Evolutionary conservation across 2,113 vertebrate genomes (phyloP).

Genomic region (Saccopteryx bilineata): DNA sequence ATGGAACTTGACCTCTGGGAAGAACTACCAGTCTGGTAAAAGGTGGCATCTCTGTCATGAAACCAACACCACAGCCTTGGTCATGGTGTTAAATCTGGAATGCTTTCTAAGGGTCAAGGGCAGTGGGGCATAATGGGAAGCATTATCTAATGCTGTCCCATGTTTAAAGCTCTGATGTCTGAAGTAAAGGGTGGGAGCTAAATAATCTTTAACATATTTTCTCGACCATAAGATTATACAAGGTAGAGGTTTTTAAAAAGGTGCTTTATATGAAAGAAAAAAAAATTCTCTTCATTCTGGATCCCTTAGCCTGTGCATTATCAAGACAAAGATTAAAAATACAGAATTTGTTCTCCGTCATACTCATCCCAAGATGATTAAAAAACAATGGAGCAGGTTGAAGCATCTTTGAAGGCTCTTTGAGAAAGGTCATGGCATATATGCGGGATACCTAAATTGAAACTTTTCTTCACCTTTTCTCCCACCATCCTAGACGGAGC

Average conservation of each 20-base stretch:
- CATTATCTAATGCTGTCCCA: background rate
- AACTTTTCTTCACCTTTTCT: conserved; percentile 49
- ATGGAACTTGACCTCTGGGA: background rate
- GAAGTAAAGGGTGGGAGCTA: background rate
- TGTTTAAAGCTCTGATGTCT: background rate
- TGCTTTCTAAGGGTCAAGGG: background rate
- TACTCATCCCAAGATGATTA: background rate
- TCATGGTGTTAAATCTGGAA: background rate
- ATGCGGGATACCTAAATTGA: conserved; percentile 56
- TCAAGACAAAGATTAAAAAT: conserved; percentile 39
- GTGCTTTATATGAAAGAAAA: background rate
- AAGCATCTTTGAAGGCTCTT: conserved; percentile 53
- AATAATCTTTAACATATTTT: background rate
- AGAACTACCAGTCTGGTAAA: background rate
- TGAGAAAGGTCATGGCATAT: conserved; percentile 2
- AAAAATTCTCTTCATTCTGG: background rate
- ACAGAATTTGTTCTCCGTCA: background rate
- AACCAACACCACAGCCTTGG: background rate
- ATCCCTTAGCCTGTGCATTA: background rate
- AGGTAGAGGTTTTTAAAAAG: background rate
- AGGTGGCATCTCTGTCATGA: background rate
- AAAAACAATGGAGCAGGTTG: background rate
- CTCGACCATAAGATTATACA: background rate
- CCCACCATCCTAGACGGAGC: conserved; percentile 30
- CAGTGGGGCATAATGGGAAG: background rate